A percentile compares a stretch with the other conserved stretches of the same genome.
Evolutionary conservation across 2,113 vertebrate genomes (phyloP).

Genomic region (Naja naja): DNA sequence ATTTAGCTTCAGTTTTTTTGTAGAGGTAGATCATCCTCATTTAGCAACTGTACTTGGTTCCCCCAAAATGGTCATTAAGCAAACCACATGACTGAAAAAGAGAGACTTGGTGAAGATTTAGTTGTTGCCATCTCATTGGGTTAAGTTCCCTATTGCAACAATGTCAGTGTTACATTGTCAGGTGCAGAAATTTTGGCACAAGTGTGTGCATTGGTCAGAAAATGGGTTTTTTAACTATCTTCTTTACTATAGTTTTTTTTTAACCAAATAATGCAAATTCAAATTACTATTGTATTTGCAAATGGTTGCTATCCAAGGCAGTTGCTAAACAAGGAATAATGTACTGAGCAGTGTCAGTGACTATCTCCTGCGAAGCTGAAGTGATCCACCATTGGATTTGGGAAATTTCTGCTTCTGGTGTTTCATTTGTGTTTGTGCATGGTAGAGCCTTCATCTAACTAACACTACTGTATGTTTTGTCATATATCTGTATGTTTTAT

Average conservation of each 20-base stretch:
- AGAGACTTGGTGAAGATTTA: not conserved
- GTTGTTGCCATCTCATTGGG: not conserved
- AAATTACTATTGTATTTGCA: not conserved
- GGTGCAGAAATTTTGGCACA: not conserved
- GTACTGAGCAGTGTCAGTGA: not conserved
- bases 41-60: not conserved
- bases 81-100: not conserved
- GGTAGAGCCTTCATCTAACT: not conserved
- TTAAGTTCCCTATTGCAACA: not conserved
- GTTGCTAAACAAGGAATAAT: not conserved
- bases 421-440: not conserved
- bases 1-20: not conserved
- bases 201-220: not conserved
- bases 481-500: not conserved
- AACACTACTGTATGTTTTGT: not conserved
- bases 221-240: not conserved
- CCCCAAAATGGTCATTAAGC: not conserved
- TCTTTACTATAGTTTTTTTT: too few relatives aligned
- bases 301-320: not conserved
- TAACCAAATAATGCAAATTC: not conserved
- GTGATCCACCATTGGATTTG: not conserved
- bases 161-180: not conserved
- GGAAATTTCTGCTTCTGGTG: not conserved
- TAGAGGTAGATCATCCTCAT: not conserved
- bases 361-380: not conserved